Evolutionary conservation across 2,113 vertebrate species (phyloP).

Genomic region (Tenrec ecaudatus): DNA sequence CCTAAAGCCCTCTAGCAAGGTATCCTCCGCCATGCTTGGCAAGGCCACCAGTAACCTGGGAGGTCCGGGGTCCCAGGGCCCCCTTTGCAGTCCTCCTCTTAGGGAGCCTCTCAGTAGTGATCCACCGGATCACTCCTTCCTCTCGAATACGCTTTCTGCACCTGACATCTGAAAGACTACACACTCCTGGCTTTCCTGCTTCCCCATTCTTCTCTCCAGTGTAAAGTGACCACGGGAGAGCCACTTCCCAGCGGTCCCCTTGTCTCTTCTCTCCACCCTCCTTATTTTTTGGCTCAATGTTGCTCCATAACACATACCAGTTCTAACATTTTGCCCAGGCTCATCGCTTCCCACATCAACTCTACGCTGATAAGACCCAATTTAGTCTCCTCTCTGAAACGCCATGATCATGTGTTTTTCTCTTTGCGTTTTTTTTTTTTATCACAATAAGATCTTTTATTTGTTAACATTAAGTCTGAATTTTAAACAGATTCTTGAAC

Average conservation of each 20-base stretch:
- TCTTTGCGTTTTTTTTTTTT: too few species aligned
- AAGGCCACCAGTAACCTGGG: background rate
- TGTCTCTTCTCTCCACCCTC: background rate
- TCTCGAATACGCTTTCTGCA: background rate
- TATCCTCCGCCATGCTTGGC: background rate
- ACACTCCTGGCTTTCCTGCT: background rate
- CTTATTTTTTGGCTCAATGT: too few species aligned
- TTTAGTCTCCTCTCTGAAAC: background rate
- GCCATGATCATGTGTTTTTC: too few species aligned
- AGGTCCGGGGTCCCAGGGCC: background rate
- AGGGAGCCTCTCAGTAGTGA: background rate
- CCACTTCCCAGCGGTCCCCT: background rate
- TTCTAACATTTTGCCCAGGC: background rate
- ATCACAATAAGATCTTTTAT: too few species aligned
- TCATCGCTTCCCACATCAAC: constrained; percentile 7
- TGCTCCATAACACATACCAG: too few species aligned
- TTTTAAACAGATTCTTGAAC: too few species aligned
- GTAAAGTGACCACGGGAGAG: background rate
- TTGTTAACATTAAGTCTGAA: too few species aligned
- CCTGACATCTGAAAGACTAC: background rate
- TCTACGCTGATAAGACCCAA: background rate
- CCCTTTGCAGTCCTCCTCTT: constrained; percentile 6
- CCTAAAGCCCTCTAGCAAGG: background rate
- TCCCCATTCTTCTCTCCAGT: background rate
- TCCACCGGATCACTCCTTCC: background rate